Evolutionary conservation across 2,113 vertebrate genomes (phyloP), one percentile per base, ranked within the genome.

Genomic region (Ptilonorhynchus violaceus): DNA sequence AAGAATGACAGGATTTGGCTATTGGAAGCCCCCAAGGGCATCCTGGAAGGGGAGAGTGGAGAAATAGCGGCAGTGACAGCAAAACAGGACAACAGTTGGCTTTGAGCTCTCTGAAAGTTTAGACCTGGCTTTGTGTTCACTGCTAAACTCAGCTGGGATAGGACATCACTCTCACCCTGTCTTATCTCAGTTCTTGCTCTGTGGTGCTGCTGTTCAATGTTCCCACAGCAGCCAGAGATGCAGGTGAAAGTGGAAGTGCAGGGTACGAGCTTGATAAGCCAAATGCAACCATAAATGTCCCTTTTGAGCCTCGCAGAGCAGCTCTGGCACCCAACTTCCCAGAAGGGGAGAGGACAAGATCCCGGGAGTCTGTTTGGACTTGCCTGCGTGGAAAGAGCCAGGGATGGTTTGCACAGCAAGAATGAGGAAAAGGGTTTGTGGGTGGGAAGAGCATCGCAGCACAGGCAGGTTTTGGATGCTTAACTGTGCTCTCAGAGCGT

Each of bases 271-370:
- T 96, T 84, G 35, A 78, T 39, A 35, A 95, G 80, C 68, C 73
- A 84, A 94, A 69, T 56, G 58, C n/a, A 91, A 59, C 73, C 93
- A 70, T 75, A 94, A 63, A 93, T 56, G 75, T 83, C 91, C 37
- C 89, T 70, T 87, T 55, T 87, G 25, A 94, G 79, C 63, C 83
- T 93, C 82, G 42, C n/a, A 60, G 62, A 59, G 41, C 58, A 92
- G 39, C 88, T 85, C 83, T 92, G 90, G 89, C n/a, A 79, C 78
- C 87, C 59, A 16, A 8, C 73, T 94, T 79, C 89, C 66, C 94
- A 97, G 95, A 97, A 98, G 90, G 75, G 70, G 95, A 96, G 97
- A 97, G 75, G 68, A 85, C 89, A 88, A 42, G 55, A 89, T 85
- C 79, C 47, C 6, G 4, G 41, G 75, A 53, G 41, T 95, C 76